phyloP scores from a whole-genome alignment of 2,888 invertebrate genomes.

The Agrilus cyanescens region DNA sequence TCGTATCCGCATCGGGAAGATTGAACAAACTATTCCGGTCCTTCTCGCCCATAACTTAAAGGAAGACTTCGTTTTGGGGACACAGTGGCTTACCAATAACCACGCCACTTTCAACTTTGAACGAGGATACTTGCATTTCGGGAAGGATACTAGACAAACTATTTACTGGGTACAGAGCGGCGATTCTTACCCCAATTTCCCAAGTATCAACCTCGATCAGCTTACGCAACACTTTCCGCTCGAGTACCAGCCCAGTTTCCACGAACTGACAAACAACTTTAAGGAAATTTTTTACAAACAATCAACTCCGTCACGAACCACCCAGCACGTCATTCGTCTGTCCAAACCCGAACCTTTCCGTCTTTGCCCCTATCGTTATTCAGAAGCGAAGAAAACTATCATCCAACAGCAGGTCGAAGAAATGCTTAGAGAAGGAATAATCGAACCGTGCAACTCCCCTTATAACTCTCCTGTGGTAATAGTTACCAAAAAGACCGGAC shows the following conservation, averaged over 20 bases:
- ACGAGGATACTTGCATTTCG: constrained; percentile 1
- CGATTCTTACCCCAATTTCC: too few species aligned
- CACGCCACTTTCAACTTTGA: background rate
- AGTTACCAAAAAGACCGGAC: too few species aligned
- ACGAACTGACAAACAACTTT: background rate
- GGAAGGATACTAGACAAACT: background rate
- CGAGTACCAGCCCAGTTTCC: background rate
- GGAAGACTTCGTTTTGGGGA: background rate
- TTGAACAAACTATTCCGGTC: background rate
- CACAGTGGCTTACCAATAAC: background rate
- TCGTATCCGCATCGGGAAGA: background rate
- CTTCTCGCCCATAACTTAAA: background rate
- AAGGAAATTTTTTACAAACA: background rate
- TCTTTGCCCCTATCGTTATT: constrained; percentile 15
- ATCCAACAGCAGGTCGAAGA: constrained; percentile 13
- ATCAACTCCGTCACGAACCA: background rate
- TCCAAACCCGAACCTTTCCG: constrained; percentile 8
- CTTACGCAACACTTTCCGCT: background rate
- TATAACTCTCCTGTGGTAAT: constrained; percentile 14
- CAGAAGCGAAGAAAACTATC: constrained; percentile 9
- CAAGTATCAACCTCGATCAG: background rate
- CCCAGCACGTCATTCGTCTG: background rate
- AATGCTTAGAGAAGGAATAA: constrained; percentile 16
- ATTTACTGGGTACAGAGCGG: background rate
- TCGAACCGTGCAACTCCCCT: constrained; percentile 12